Base-by-base conservation (phyloP, 2,888 invertebrate species). In the Hypercompe scribonia region DNA sequence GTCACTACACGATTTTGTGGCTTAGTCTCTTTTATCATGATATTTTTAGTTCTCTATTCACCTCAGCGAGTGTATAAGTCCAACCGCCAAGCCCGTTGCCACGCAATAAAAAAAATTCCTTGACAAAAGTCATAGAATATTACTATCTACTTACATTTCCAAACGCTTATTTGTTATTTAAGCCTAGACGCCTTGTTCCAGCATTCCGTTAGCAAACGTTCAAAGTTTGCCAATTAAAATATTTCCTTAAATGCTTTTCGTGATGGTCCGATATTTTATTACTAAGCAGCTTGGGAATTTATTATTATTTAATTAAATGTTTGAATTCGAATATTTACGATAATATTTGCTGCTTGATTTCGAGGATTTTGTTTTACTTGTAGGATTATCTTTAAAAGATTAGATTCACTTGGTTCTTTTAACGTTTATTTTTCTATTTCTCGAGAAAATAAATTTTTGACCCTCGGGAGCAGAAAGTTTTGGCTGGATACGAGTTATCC, bases 211-310 rank as follows among this genome's bases (percentile, higher is more conserved):
- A 50, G 58, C n/a, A 58, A 39, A 65, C 34, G 33, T 36, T 42
- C 58, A 68, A 74, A 72, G 42, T 72, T 70, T 67, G 50, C 50
- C 54, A 72, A 75, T 72, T 69, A 72, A 68, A 70, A 73, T 73
- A 73, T 73, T 73, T 70, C 2, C 46, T 24, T 67, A 61, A 73
- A 73, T 66, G 50, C 61, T 63, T 61, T 63, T 21, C 31, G 36
- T 63, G 70, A 61, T 50, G 70, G 65, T 70, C 58, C 50, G 50
- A 18, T 31, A 24, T 15, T 70, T 58, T 65, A 69, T 58, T 70
- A 65, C 42, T 31, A 4, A 34, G 33, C 58, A 73, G 66, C 66
- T 73, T 15, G 18, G 33, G 24, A 46, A 73, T 69, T 73, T 73
- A 70, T 73, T 66, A 70, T 70, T 66, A 63, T 66, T 70, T 70